Conservation (phyloP, 92 coral and sea anemone species). For the Parazoanthus swiftii region DNA sequence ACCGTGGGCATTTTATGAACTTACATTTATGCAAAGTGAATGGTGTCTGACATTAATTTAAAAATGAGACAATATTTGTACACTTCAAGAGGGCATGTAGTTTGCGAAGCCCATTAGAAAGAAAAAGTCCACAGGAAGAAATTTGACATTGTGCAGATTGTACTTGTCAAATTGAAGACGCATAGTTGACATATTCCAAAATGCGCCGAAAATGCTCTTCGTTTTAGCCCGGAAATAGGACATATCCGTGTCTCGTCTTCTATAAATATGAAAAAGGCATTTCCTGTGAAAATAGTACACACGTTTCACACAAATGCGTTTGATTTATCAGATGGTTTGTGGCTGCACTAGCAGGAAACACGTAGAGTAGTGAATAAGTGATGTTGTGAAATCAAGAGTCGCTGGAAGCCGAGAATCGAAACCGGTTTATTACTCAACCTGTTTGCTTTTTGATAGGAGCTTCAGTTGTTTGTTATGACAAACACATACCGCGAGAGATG, state of each 20-base stretch:
- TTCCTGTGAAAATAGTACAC: conserved; percentile 67
- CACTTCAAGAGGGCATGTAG: conserved; percentile 55
- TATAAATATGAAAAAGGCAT: conserved; percentile 67
- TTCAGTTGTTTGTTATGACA: background rate
- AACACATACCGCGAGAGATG: conserved; percentile 1
- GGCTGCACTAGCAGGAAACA: conserved; percentile 11
- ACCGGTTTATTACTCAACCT: background rate
- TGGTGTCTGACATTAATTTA: conserved; percentile 65
- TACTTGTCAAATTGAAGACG: conserved; percentile 47
- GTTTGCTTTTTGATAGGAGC: background rate
- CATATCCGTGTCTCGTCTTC: conserved; percentile 56
- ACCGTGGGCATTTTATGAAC: conserved; percentile 40
- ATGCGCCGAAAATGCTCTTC: conserved; percentile 45
- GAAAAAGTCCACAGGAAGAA: conserved; percentile 37
- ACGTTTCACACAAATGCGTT: conserved; percentile 35
- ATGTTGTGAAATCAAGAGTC: background rate
- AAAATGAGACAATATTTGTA: conserved; percentile 81
- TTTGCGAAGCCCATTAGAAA: conserved; percentile 61
- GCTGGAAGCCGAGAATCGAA: background rate
- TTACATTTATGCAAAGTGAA: conserved; percentile 53
- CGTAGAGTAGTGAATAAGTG: background rate
- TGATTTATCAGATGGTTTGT: conserved; percentile 21
- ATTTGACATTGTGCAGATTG: conserved; percentile 55
- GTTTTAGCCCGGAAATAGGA: conserved; percentile 68
- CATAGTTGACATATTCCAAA: conserved; percentile 62